These are phyloP conservation scores for Muscicapa comitata DNA, from an alignment of 2,797 vertebrate species.

Conservation along the genomic window DNA sequence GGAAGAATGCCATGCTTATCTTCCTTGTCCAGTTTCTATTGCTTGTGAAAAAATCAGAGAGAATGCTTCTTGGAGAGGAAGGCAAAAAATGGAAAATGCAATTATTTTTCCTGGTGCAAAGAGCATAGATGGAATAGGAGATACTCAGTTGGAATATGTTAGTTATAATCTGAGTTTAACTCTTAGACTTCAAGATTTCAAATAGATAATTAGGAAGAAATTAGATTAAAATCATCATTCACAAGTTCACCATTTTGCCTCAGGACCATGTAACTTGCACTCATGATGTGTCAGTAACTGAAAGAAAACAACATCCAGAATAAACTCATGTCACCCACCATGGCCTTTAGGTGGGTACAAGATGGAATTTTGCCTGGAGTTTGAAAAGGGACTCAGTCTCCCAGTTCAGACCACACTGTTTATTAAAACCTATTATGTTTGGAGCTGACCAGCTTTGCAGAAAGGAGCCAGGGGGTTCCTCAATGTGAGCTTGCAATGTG, in stretches of 20 bases:
- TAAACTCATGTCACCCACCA: accelerated
- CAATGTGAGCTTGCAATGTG: background rate
- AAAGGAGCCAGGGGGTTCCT: background rate
- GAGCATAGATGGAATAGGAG: background rate
- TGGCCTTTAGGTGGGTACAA: background rate
- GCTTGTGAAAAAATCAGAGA: background rate
- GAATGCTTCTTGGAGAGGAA: background rate
- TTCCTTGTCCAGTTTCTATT: background rate
- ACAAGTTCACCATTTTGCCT: background rate
- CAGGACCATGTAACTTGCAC: background rate
- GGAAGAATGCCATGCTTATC: background rate
- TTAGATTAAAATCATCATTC: background rate
- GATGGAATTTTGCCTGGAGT: background rate
- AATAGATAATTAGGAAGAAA: background rate
- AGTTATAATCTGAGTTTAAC: background rate
- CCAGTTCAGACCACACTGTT: background rate
- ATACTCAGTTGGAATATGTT: background rate
- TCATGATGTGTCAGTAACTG: background rate
- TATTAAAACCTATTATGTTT: background rate
- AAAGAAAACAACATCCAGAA: background rate
- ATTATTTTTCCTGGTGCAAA: background rate
- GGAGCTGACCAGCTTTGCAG: background rate
- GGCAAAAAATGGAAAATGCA: background rate
- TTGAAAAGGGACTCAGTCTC: background rate
- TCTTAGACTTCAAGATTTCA: background rate